Evolutionary conservation across 1,140 invertebrate species (phyloP), one percentile per base, ranked within the genome.

Genomic region (Mya arenaria): DNA sequence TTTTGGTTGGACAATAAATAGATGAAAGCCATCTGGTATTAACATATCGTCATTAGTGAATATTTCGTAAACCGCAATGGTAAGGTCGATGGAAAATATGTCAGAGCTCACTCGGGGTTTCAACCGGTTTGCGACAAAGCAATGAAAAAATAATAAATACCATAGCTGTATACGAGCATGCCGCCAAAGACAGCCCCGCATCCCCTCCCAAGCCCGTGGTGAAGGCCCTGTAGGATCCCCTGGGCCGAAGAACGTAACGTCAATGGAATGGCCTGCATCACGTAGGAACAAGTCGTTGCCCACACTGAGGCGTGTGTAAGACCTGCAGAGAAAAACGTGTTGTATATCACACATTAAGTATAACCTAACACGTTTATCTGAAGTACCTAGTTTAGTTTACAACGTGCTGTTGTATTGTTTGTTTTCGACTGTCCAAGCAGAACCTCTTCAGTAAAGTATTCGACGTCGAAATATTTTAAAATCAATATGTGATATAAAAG

Each of bases 281-380:
- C 97, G 92, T 99, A 99, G 2, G 98, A 99, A 92, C 97, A 99
- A 88, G 97, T 98, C 19, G 98, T 97, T 0, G 98, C 98, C 98
- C 98, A 99, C 44, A 99, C 98, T 5, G 98, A 97, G 5, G 98
- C 98, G 93, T 99, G 98, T 3, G 98, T 99, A 60, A 99, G 96
- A 58, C 98, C 98, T 96, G 92, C 15, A 62, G 13, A 19, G 17
- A n/a, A 13, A n/a, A 48, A n/a, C 44, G 15, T 15, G 32, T 62
- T 3, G 25, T 2, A 1, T 52, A 23, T n/a, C 17, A 17, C 48
- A n/a, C 25, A 23, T 52, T 52, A 17, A n/a, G 2, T n/a, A 23
- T n/a, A 1, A 52, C 4, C 48, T 52, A 3, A n/a, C n/a, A n/a
- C n/a, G n/a, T n/a, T n/a, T n/a, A n/a, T n/a, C n/a, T n/a, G n/a